Evolutionary conservation across 2,113 vertebrate species (phyloP), one percentile per base, ranked within the genome.

Genomic region (Prietella phreatophila): DNA sequence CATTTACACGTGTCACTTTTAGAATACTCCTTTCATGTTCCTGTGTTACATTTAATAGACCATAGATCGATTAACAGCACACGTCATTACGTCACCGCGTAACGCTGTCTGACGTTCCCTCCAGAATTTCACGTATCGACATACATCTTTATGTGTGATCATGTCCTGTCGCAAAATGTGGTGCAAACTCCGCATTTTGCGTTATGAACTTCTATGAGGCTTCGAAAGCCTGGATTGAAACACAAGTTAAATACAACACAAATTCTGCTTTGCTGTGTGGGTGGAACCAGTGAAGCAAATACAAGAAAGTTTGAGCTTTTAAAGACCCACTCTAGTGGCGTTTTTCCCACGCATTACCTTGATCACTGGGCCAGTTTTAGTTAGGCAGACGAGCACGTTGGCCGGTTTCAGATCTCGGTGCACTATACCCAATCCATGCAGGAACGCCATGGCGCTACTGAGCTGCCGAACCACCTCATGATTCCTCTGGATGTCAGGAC

Each of bases 381-480:
- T 96, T 91, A 96, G 94, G 0, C 96, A 96, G 88, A 99, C 97
- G 83, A 99, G 95, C 88, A 99, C 98, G 65, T 99, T 99, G 94
- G 98, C 98, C 0, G 98, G 98, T 84, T 99, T 99, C 87, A 99
- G 94, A 95, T 99, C 98, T 71, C 98, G 90, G 93, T 99, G 98
- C 33, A 97, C 97, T 27, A 99, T 97, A 20, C 97, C 97, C 91
- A 97, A 96, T 87, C 95, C 93, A 88, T 99, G 98, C 90, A 99
- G 94, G 92, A 99, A 99, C 86, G 96, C 96, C 30, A 99, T 95
- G 79, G 98, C 98, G 0, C 97, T 96, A 87, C 96, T 97, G 89
- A 99, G 96, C 94, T 99, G 98, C 14, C 92, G 94, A 93, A 99
- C 96, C 91, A 99, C 96, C 69, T 95, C 96, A 90, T 94, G 96